Conservation (phyloP, 2,113 vertebrate genomes). For the Muscicapa adusta region DNA sequence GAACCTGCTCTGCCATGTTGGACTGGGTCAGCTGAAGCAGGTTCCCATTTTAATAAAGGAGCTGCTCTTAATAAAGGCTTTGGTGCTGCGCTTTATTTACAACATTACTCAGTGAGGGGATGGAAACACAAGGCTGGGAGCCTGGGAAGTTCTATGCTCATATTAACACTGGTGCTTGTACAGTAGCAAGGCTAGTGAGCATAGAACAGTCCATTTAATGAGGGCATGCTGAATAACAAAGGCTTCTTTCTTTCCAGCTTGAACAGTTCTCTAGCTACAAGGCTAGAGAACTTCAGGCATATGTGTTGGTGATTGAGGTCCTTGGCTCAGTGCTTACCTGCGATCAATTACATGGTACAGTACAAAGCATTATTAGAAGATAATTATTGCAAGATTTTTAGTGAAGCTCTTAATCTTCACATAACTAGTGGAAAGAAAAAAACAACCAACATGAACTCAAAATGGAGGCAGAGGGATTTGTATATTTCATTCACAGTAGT, state of each 20-base stretch:
- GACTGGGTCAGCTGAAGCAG: too few species aligned
- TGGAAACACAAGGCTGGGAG: neutral
- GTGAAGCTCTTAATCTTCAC: neutral
- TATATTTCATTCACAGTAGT: neutral
- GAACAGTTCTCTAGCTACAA: too few species aligned
- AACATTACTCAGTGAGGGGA: neutral
- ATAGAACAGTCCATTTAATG: neutral
- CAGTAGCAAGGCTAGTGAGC: neutral
- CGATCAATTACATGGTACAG: neutral
- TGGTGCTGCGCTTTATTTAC: too few species aligned
- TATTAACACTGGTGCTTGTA: neutral
- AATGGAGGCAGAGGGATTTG: neutral
- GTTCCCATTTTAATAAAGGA: too few species aligned
- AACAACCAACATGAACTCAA: fast-evolving
- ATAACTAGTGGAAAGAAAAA: neutral
- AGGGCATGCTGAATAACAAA: neutral
- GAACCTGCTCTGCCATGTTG: too few species aligned
- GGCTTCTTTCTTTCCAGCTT: neutral
- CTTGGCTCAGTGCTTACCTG: neutral
- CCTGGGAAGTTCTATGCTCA: neutral
- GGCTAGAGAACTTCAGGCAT: neutral
- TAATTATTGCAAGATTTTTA: neutral
- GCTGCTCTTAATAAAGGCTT: too few species aligned
- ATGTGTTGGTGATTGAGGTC: neutral
- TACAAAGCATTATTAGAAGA: neutral